Conservation (phyloP, 35 echinoderm and acorn worm species). For the Ophiothrix spiculata region DNA sequence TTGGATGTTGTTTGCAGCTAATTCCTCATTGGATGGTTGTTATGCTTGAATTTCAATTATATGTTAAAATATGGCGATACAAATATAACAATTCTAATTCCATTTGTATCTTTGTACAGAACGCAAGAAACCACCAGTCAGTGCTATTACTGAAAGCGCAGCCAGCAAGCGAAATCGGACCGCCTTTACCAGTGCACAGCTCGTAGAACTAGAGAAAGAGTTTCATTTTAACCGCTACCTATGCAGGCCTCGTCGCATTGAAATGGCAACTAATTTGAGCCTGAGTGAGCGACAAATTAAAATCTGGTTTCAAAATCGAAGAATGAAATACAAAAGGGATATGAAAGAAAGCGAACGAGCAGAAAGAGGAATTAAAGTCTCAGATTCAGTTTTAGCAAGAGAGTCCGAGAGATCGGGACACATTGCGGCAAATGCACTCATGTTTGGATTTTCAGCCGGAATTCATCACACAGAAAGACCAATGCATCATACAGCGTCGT, state of each 20-base stretch:
- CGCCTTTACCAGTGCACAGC: constrained; percentile 80
- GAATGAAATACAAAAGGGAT: constrained; percentile 92
- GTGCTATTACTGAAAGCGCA: background rate
- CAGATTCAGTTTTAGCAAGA: constrained; percentile 54
- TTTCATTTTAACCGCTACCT: constrained; percentile 93
- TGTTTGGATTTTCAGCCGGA: constrained; percentile 7
- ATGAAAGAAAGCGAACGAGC: constrained; percentile 76
- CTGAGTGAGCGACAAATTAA: constrained; percentile 92
- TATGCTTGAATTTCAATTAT: too few species aligned
- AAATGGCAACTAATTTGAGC: constrained; percentile 75
- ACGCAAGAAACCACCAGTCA: background rate
- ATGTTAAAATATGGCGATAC: too few species aligned
- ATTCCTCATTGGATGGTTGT: too few species aligned
- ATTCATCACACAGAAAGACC: background rate
- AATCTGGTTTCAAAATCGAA: constrained; percentile 95
- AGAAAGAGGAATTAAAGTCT: constrained; percentile 56
- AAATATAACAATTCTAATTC: too few species aligned
- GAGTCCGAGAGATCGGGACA: constrained; percentile 43
- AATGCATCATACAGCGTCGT: background rate
- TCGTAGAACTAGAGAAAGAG: constrained; percentile 92
- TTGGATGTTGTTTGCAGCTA: too few species aligned
- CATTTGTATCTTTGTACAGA: background rate
- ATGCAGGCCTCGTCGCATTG: constrained; percentile 59
- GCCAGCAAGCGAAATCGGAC: constrained; percentile 68
- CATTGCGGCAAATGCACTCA: constrained; percentile 27